Base-by-base conservation (phyloP, 1,140 invertebrate species). In the Thaumatotibia leucotreta region DNA sequence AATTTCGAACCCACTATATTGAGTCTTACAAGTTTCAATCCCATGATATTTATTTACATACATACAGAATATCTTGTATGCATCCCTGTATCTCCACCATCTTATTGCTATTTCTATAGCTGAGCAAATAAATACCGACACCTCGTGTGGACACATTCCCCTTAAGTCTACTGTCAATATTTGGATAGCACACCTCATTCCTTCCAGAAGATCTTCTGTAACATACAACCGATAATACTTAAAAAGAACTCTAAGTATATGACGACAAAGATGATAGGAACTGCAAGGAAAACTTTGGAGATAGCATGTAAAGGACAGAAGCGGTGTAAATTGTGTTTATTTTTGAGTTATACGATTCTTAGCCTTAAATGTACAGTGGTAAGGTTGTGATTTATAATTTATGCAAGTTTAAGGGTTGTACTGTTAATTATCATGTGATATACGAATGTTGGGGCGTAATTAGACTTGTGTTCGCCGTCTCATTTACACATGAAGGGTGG, bases 91-190 rank as follows among this genome's bases (percentile, higher is more conserved):
- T 23, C 50, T 27, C 52, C 52, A 24, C 3, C 27, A 58, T 58
- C 52, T 58, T 58, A 58, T 58, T 58, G 52, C 52, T 58, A 27
- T 58, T 58, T 58, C 52, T 58, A 58, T 58, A 27, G 52, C 52
- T 29, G 11, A 5, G 23, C 27, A 58, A 58, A 58, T 27, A 58
- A 58, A 58, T n/a, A 58, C 2, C 52, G 27, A 58, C 52, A 58
- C 52, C 52, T 58, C 27, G 20, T 58, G 52, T 58, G 52, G 52
- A 58, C 52, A 58, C 52, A 58, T 58, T 58, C 23, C 24, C 52
- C 39, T 45, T 58, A 58, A 58, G 52, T 58, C 52, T n/a, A 58
- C 27, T 58, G 52, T 58, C 52, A 58, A 58, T 58, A 58, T 58
- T 58, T 14, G 52, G 52, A 24, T 58, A 58, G 50, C 24, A 58